These are phyloP conservation scores for Allacma fusca DNA, from an alignment of 2,888 invertebrate genomes.

Conservation along the genomic window DNA sequence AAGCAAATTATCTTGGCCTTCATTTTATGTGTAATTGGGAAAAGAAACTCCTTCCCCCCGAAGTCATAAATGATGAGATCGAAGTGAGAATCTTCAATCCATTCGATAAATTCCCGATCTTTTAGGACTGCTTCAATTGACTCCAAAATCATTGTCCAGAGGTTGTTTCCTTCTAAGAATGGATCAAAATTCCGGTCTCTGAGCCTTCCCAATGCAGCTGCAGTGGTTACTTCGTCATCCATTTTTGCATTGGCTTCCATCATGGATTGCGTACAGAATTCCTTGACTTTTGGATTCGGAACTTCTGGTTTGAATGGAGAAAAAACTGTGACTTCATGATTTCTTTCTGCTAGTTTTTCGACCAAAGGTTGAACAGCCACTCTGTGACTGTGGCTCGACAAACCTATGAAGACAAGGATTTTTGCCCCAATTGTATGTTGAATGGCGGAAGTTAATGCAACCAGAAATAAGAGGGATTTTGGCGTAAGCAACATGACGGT, in stretches of 20 bases:
- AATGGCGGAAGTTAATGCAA: no score
- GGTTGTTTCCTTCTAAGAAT: no score
- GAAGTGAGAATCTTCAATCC: not conserved
- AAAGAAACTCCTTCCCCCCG: not conserved
- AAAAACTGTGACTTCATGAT: not conserved
- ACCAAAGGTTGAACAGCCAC: not conserved
- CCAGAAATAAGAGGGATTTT: no score
- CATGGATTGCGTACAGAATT: not conserved
- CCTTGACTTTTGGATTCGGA: not conserved
- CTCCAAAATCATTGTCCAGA: not conserved
- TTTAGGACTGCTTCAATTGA: not conserved
- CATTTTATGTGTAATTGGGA: not conserved
- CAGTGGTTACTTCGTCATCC: not conserved
- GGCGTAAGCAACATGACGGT: no score
- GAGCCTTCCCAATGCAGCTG: not conserved
- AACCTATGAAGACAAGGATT: no score
- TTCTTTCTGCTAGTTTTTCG: not conserved
- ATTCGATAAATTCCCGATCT: not conserved
- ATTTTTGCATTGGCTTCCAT: not conserved
- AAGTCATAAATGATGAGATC: constrained; percentile 1
- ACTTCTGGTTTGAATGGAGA: not conserved
- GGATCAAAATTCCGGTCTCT: not conserved
- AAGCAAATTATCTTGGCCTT: not conserved
- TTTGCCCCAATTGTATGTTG: no score
- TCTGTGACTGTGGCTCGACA: not conserved